Conservation (phyloP, 2,113 vertebrate genomes). For the Bubalus kerabau region DNA sequence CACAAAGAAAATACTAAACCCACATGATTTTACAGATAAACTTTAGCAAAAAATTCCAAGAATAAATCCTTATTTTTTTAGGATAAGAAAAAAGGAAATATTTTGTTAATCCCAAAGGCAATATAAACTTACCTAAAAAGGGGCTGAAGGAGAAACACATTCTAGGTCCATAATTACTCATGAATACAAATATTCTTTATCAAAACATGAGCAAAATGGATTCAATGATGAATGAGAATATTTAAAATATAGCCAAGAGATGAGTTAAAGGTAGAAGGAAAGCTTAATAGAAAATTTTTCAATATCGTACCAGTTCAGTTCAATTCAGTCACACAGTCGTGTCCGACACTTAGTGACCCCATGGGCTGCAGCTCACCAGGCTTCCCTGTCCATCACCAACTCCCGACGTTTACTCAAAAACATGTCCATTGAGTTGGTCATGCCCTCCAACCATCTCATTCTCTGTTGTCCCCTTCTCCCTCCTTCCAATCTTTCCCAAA, state of each 20-base stretch:
- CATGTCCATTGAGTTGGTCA: not conserved
- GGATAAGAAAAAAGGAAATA: not conserved
- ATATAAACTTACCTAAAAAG: not conserved
- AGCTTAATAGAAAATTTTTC: not conserved
- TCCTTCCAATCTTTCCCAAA: not conserved
- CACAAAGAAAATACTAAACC: not conserved
- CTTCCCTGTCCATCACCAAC: not conserved
- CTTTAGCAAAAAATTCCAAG: not conserved
- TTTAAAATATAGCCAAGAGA: not conserved
- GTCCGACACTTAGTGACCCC: not conserved
- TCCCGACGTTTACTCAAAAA: rapidly evolving
- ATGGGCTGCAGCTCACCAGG: not conserved
- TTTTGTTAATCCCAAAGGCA: not conserved
- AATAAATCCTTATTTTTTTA: not conserved
- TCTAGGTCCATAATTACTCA: not conserved
- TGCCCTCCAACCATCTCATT: not conserved
- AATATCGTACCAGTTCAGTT: not conserved
- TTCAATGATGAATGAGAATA: not conserved
- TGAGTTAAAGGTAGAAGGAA: not conserved
- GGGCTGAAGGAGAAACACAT: not conserved
- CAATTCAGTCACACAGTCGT: not conserved
- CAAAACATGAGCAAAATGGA: not conserved
- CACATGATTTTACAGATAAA: not conserved
- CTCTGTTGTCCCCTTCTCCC: not conserved
- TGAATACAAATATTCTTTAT: not conserved